Percentiles rank a stretch among this genome's conserved stretches.
Conservation (phyloP, 2,888 invertebrate species). For the Apodemia arnacis region DNA sequence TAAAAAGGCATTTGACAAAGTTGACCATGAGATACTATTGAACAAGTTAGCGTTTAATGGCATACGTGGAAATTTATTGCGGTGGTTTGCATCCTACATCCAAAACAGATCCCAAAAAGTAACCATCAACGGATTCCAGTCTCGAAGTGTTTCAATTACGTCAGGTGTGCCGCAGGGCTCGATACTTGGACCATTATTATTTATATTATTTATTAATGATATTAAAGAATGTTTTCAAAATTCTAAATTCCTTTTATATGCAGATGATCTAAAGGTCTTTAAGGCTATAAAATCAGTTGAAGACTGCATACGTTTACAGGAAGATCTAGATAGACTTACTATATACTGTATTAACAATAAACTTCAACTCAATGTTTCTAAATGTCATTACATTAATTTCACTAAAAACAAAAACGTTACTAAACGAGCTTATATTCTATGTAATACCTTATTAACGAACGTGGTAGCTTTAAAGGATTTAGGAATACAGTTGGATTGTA, state of each 20-base stretch:
- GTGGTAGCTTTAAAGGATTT: neutral
- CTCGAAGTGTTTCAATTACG: slow-evolving; percentile 13
- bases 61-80: neutral
- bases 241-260: slow-evolving; percentile 58
- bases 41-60: neutral
- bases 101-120: neutral
- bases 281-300: slow-evolving; percentile 29
- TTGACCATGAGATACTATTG: neutral
- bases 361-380: slow-evolving; percentile 50
- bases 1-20: slow-evolving; percentile 12
- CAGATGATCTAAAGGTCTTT: slow-evolving; percentile 65
- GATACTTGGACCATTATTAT: slow-evolving; percentile 66
- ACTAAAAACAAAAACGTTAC: slow-evolving; percentile 50
- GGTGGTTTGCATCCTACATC: neutral
- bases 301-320: slow-evolving; percentile 51
- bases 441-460: neutral
- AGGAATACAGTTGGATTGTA: neutral
- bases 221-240: slow-evolving; percentile 51
- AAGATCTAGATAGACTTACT: slow-evolving; percentile 63
- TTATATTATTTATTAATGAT: slow-evolving; percentile 70
- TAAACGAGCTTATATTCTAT: neutral
- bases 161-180: slow-evolving; percentile 79
- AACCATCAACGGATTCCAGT: neutral
- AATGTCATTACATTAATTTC: slow-evolving; percentile 71
- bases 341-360: slow-evolving; percentile 59